These are phyloP conservation scores for Aphidius ervi DNA, from an alignment of 1,140 invertebrate species.

Conservation along the genomic window DNA sequence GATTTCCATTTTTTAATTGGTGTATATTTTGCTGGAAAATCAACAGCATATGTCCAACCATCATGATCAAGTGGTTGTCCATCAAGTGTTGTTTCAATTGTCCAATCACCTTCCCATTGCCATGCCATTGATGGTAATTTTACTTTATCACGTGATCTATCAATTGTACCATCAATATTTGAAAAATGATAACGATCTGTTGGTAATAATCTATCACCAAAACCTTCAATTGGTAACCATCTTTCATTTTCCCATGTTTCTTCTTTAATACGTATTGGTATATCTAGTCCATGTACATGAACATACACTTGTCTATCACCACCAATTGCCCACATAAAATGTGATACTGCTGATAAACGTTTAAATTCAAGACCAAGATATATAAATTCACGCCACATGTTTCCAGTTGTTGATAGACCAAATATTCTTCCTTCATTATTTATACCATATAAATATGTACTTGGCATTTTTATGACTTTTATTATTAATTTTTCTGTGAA, in stretches of 20 bases:
- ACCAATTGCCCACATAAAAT: conserved; percentile 87
- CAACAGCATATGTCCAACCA: conserved; percentile 90
- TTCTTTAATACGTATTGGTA: conserved; percentile 84
- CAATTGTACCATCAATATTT: conserved; percentile 73
- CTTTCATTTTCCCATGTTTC: conserved; percentile 91
- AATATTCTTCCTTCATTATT: conserved; percentile 85
- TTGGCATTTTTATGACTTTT: conserved; percentile 57
- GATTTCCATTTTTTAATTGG: conserved; percentile 85
- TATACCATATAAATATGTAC: conserved; percentile 75
- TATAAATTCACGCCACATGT: conserved; percentile 78
- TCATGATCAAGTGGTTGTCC: conserved; percentile 83
- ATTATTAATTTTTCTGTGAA: too few species aligned
- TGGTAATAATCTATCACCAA: conserved; percentile 73
- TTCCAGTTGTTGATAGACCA: conserved; percentile 70
- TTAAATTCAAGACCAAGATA: conserved; percentile 84
- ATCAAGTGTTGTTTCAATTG: conserved; percentile 80
- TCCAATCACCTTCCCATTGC: conserved; percentile 93
- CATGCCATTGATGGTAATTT: conserved; percentile 84
- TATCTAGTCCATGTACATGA: conserved; percentile 81
- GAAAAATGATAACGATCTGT: conserved; percentile 84
- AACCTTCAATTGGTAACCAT: conserved; percentile 88
- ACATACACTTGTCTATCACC: conserved; percentile 89
- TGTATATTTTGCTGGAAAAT: conserved; percentile 83
- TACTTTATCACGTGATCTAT: conserved; percentile 75
- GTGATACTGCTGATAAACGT: conserved; percentile 75